Evolutionary conservation across 1,140 invertebrate species (phyloP), one percentile per base, ranked within the genome.

Genomic region (Apis florea): DNA sequence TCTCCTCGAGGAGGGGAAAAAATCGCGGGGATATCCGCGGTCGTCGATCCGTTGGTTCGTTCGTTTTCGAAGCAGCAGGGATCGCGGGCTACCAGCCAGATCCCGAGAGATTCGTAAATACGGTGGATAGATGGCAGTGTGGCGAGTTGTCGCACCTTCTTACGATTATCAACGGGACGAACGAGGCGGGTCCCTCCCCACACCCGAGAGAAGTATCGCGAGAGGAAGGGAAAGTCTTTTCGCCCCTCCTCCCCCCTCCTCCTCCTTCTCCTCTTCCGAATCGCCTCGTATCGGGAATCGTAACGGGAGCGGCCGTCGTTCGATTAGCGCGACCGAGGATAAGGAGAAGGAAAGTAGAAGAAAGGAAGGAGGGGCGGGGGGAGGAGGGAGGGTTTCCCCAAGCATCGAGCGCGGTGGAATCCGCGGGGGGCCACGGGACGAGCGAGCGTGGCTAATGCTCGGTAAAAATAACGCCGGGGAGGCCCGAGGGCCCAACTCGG

Each of bases 161-260:
- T 92, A 91, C 92, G 91, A 92, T 92, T 92, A 92, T 91, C 91
- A 92, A 90, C 85, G 88, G 90, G 91, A 92, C 91, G 92, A 92
- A 92, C 92, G 91, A 91, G 86, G 86, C 82, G 54, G 75, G 66
- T 13, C 85, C 63, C 66, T 5, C 31, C 31, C 0, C 31, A n/a
- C n/a, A n/a, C n/a, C 31, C 31, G 0, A 40, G 31, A 40, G 6
- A 40, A 2, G 31, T 31, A 31, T n/a, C n/a, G 31, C 31, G 31
- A 31, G 31, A 40, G 31, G 31, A 5, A 40, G 31, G 31, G 6
- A 40, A 0, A 5, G 6, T 40, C 31, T 6, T 40, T 40, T 40
- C 31, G 4, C 31, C 31, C 2, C 31, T 2, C 4, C 75, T 67
- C 72, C 53, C 24, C 19, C 40, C 56, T 15, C 49, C 24, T 5